Base-by-base conservation (phyloP, 2,888 invertebrate genomes). In the Oeneis ivallda region DNA sequence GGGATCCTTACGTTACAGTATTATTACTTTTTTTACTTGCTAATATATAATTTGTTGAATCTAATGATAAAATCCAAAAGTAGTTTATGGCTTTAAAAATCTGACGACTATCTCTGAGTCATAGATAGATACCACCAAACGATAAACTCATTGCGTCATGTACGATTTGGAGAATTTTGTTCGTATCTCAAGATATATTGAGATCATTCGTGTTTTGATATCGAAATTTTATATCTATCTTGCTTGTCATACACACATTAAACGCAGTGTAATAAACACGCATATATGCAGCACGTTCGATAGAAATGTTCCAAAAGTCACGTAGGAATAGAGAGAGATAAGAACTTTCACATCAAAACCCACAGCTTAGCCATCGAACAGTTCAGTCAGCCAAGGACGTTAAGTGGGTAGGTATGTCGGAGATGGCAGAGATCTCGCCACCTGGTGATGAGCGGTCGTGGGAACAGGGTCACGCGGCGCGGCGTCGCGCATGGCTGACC, bases 391-490 rank as follows among this genome's bases (percentile, higher is more conserved):
- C 56, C 56, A 41, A 39, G 56, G 56, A 41, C 56, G 56, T 26
- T 19, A 9, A n/a, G 15, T 37, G 72, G 76, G 49, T 49, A 41
- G 10, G 82, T 79, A 79, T 71, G 72, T 64, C 64, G 66, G 65
- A 68, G 65, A 39, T 64, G 58, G 65, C 68, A 62, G 78, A 82
- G 84, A 84, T 85, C 69, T 73, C 77, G 76, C 71, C 72, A 70
- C 70, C 73, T 73, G 71, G 69, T 69, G 72, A 64, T 67, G 72
- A 68, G 69, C 74, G 69, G 71, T 71, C 89, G 91, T 92, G 91
- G 81, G 90, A 92, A 92, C 84, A 85, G 76, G 90, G 91, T 88
- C 88, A 90, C 76, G 85, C 87, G 85, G 78, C 87, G 86, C 79
- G 76, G 75, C 80, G 87, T 83, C 83, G 75, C 89, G 90, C 89